These are phyloP conservation scores for Hemichromis elongatus DNA, from an alignment of 2,113 vertebrate species.

Conservation along the genomic window DNA sequence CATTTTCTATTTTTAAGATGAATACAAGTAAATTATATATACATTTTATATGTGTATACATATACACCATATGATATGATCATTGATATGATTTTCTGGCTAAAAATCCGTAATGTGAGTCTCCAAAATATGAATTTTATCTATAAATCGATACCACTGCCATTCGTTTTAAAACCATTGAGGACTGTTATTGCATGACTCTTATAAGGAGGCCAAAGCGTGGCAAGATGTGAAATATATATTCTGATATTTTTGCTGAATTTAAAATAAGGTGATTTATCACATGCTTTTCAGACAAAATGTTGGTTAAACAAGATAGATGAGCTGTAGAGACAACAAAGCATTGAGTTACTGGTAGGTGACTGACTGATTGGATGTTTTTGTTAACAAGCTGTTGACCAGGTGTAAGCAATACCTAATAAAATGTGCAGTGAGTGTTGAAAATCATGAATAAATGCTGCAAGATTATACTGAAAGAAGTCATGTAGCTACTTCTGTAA, in stretches of 20 bases:
- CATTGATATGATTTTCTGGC: background rate
- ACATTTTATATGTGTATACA: rapidly evolving
- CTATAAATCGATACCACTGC: background rate
- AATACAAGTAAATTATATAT: background rate
- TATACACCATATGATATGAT: too few relatives aligned
- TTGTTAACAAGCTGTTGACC: background rate
- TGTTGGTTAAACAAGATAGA: background rate
- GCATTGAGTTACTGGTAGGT: background rate
- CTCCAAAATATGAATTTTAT: background rate
- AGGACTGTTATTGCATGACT: background rate
- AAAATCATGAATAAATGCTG: constrained; percentile 57
- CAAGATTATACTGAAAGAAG: constrained; percentile 13
- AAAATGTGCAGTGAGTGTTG: background rate
- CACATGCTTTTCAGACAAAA: background rate
- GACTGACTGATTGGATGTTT: background rate
- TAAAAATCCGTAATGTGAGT: background rate
- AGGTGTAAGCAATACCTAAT: background rate
- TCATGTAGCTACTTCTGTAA: background rate
- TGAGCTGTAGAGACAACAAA: background rate
- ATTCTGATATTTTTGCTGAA: background rate
- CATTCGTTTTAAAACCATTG: background rate
- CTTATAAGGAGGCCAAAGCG: background rate
- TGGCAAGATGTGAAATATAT: background rate
- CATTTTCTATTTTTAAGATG: background rate
- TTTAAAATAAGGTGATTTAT: background rate